Evolutionary conservation across 2,888 invertebrate species (phyloP).

Genomic region (Actias luna): DNA sequence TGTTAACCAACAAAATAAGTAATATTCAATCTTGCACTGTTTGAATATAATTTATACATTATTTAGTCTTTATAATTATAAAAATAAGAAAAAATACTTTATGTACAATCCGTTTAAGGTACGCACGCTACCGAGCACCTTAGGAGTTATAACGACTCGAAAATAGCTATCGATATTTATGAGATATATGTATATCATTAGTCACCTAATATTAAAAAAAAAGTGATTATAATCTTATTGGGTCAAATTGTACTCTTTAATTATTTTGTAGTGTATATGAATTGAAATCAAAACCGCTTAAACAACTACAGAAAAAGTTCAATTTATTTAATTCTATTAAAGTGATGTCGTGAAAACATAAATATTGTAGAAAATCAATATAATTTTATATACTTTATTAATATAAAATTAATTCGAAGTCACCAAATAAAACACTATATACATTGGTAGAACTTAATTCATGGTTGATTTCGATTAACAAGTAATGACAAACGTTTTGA

Average conservation of each 20-base stretch:
- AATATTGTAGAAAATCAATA: background rate
- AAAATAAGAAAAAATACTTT: slow-evolving; percentile 3
- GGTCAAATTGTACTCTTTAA: slow-evolving; percentile 65
- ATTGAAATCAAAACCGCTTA: background rate
- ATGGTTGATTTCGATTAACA: background rate
- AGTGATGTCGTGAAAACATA: background rate
- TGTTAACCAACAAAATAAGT: no score
- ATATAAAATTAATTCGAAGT: slow-evolving; percentile 16
- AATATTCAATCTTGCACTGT: slow-evolving; percentile 14
- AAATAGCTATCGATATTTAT: slow-evolving; percentile 14
- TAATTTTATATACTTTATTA: background rate
- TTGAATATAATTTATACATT: slow-evolving; percentile 11
- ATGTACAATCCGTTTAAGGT: background rate
- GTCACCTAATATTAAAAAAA: slow-evolving; percentile 24
- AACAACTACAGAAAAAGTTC: background rate
- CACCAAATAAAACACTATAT: slow-evolving; percentile 20
- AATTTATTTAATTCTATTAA: background rate
- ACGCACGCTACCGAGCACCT: slow-evolving; percentile 35
- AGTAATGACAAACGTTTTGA: background rate
- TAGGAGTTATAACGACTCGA: slow-evolving; percentile 34
- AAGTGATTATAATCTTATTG: slow-evolving; percentile 50
- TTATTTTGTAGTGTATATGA: slow-evolving; percentile 10
- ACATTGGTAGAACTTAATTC: slow-evolving; percentile 34
- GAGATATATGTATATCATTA: slow-evolving; percentile 29
- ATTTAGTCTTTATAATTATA: slow-evolving; percentile 1